A percentile compares a stretch with the other conserved stretches of the same genome.
Evolutionary conservation across 2,797 vertebrate species (phyloP).

Genomic region (Scolopax rusticola): DNA sequence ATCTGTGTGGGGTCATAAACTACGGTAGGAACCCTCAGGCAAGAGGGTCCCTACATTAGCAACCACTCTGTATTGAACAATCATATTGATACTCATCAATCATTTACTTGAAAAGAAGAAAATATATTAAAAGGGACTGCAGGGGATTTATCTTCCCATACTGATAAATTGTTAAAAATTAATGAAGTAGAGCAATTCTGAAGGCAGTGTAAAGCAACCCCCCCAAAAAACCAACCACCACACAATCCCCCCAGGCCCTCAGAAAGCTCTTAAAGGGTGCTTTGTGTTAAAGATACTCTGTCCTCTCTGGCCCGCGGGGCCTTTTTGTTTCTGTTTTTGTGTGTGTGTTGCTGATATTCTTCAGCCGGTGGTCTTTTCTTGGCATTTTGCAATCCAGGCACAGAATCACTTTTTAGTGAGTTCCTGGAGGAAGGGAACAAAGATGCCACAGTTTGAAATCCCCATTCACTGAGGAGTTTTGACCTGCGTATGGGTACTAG

Average conservation of each 20-base stretch:
- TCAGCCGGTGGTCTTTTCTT: neutral
- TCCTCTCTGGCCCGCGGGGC: neutral
- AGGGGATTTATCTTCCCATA: slow-evolving; percentile 78
- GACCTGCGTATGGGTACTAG: neutral
- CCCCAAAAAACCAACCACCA: neutral
- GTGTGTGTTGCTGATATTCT: neutral
- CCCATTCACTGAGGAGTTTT: neutral
- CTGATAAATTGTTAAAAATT: slow-evolving; percentile 79
- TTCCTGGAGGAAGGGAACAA: slow-evolving; percentile 5
- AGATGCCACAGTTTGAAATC: neutral
- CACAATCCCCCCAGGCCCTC: slow-evolving; percentile 11
- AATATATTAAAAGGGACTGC: slow-evolving; percentile 77
- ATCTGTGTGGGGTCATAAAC: slow-evolving; percentile 63
- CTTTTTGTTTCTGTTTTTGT: neutral
- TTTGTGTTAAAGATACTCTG: neutral
- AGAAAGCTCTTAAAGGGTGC: slow-evolving; percentile 5
- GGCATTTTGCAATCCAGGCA: neutral
- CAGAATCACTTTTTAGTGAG: neutral
- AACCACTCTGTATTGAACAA: slow-evolving; percentile 66
- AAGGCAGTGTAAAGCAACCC: slow-evolving; percentile 41
- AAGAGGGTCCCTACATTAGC: slow-evolving; percentile 72
- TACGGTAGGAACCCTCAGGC: slow-evolving; percentile 60
- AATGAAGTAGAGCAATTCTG: slow-evolving; percentile 74
- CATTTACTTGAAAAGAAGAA: slow-evolving; percentile 81
- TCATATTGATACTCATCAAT: slow-evolving; percentile 78